These are phyloP conservation scores for Chitala chitala DNA, from an alignment of 2,113 vertebrate species.

Conservation along the genomic window DNA sequence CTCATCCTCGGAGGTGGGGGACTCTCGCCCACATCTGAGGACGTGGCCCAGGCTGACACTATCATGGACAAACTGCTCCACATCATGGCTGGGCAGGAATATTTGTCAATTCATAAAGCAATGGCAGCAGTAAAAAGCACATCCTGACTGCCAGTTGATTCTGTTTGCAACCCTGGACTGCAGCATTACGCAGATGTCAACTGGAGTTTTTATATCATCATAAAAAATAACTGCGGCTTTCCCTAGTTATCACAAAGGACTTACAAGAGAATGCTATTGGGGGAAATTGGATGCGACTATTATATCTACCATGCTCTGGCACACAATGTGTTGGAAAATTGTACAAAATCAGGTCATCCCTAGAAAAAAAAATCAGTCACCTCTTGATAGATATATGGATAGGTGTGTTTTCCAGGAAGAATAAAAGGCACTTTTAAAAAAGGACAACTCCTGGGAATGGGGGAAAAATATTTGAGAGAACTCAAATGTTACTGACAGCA, in stretches of 20 bases:
- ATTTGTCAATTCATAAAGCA: slow-evolving; percentile 42
- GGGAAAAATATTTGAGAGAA: not conserved
- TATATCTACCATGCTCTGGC: slow-evolving; percentile 51
- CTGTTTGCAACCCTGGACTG: slow-evolving; percentile 41
- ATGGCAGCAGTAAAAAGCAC: not conserved
- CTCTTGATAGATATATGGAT: slow-evolving; percentile 46
- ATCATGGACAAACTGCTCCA: slow-evolving; percentile 12
- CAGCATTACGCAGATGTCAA: slow-evolving; percentile 57
- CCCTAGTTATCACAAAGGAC: slow-evolving; percentile 9
- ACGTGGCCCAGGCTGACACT: not conserved
- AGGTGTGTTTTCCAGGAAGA: slow-evolving; percentile 36
- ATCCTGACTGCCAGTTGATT: slow-evolving; percentile 22
- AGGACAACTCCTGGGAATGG: slow-evolving; percentile 24
- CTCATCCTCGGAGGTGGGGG: not conserved
- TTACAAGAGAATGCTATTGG: slow-evolving; percentile 21
- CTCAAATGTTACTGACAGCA: slow-evolving; percentile 19
- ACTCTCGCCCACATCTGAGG: not conserved
- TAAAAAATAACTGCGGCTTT: slow-evolving; percentile 36
- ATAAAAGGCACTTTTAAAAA: slow-evolving; percentile 29
- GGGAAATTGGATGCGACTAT: slow-evolving; percentile 47
- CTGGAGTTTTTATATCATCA: slow-evolving; percentile 52
- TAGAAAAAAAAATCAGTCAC: slow-evolving; percentile 35
- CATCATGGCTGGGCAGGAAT: slow-evolving; percentile 4
- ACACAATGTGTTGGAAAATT: slow-evolving; percentile 48
- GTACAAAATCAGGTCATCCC: slow-evolving; percentile 43